Base-by-base conservation (phyloP, 2,888 invertebrate genomes). In the Scaptomyza flava region DNA sequence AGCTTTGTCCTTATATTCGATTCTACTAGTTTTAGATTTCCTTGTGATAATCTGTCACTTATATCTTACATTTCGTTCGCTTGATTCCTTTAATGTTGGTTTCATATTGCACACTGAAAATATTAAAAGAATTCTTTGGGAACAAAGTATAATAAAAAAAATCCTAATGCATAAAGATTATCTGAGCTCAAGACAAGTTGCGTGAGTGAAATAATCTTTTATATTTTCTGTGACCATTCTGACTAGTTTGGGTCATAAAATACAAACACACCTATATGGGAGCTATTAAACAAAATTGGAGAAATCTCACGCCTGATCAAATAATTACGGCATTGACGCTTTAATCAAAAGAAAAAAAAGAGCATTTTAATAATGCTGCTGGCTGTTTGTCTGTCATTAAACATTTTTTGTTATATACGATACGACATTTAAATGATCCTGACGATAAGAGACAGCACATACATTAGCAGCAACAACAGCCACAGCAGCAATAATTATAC, bases 371-470 rank as follows among this genome's bases (percentile, higher is more conserved):
- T 77, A 58, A 62, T 81, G 42, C 33, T 12, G 51, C 48, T 52
- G 42, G 38, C 42, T 60, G 50, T 7, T 51, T 59, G 43, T 23
- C 50, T 60, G 85, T 81, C 87, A 87, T 87, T 89, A 87, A 75
- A 62, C 46, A 69, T 69, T 88, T 77, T n/a, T 17, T 3, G 6
- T 12, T 86, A 80, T 71, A 69, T 77, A 71, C 70, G 54, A 14
- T 57, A 68, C 17, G 77, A 56, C 73, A 80, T 72, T 80, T 69
- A 80, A 86, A 83, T 71, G 81, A 78, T 89, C 85, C 89, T 72
- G 80, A 60, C 62, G 54, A 71, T 77, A 77, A 74, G 73, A 67
- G 52, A 23, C 59, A 62, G 14, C 53, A 58, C 70, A 69, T 65
- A 38, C 51, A 62, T 11, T 41, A 52, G 6, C 60, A 61, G 17